A percentile compares a stretch with the other conserved stretches of the same genome.
Evolutionary conservation across 2,797 vertebrate genomes (phyloP).

Genomic region (Loris lydekkerianus): DNA sequence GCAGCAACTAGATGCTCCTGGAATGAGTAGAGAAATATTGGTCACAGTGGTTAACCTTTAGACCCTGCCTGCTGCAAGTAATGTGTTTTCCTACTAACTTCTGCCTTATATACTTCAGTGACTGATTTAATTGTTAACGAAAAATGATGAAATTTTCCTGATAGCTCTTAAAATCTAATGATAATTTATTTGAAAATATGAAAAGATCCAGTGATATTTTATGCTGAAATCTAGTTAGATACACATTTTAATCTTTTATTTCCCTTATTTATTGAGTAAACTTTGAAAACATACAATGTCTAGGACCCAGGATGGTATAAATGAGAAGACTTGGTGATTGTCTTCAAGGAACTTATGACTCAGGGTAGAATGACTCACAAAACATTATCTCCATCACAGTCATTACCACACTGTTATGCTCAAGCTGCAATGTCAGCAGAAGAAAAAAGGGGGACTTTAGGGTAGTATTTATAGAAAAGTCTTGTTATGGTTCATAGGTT

Average conservation of each 20-base stretch:
- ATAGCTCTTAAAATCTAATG: not conserved
- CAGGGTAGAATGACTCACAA: not conserved
- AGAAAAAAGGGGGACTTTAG: not conserved
- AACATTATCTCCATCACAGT: not conserved
- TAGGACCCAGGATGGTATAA: not conserved
- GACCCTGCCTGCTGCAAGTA: not conserved
- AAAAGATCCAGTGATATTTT: not conserved
- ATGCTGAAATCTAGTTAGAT: not conserved
- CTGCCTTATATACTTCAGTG: not conserved
- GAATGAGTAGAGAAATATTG: not conserved
- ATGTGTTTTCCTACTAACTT: conserved; percentile 1
- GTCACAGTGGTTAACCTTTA: not conserved
- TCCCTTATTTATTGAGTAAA: not conserved
- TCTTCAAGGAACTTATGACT: not conserved
- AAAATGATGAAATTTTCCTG: not conserved
- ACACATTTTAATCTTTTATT: not conserved
- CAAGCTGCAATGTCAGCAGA: not conserved
- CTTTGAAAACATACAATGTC: not conserved
- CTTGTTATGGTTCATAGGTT: conserved; percentile 8
- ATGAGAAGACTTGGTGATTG: not conserved
- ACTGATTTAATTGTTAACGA: not conserved
- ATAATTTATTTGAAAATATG: conserved; percentile 11
- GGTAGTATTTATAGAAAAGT: not conserved
- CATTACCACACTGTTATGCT: not conserved
- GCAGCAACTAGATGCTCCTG: not conserved